Conservation (phyloP, 2,113 vertebrate genomes). For the Panthera uncia region DNA sequence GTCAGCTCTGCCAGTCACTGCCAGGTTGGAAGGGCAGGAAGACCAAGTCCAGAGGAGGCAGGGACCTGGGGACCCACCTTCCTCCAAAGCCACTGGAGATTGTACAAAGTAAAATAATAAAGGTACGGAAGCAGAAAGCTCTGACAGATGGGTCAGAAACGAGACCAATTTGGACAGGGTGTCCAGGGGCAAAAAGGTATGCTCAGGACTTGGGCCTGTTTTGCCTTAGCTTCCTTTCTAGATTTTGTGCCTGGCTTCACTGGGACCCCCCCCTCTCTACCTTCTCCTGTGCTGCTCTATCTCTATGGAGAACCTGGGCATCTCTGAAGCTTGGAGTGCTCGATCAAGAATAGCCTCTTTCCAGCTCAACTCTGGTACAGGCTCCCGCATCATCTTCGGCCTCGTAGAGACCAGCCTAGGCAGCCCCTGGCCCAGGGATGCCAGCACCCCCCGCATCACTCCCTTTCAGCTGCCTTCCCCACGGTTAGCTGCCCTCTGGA, state of each 20-base stretch:
- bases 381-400: background rate
- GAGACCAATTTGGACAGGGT: rapidly evolving
- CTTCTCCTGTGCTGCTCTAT: background rate
- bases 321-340: background rate
- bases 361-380: background rate
- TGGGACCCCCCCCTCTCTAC: rapidly evolving
- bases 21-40: background rate
- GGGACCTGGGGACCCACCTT: background rate
- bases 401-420: background rate
- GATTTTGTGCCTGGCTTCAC: background rate
- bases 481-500: background rate
- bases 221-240: background rate
- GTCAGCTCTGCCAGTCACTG: background rate
- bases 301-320: background rate
- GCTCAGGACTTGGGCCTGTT: rapidly evolving
- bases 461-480: background rate
- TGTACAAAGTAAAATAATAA: background rate
- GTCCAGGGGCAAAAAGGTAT: background rate
- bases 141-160: background rate
- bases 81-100: background rate
- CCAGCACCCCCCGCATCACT: background rate
- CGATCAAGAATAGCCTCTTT: background rate
- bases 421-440: background rate
- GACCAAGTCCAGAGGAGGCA: background rate
- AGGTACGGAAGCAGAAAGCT: background rate